These are phyloP conservation scores for Sphyrna mokarran DNA, from an alignment of 2,113 vertebrate genomes.

Conservation along the genomic window DNA sequence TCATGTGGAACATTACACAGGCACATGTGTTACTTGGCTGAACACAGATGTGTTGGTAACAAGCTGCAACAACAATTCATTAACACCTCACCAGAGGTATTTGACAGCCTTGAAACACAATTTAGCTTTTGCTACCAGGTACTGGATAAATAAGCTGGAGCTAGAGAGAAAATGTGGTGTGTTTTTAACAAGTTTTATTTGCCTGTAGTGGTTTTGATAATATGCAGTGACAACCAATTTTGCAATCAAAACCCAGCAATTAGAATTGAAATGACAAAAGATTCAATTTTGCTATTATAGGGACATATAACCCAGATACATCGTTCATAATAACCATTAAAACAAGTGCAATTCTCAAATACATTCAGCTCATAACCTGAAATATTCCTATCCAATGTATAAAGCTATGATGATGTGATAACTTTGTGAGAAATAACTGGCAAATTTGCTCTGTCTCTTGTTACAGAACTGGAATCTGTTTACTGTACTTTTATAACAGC, in stretches of 20 bases:
- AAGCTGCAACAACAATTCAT: background rate
- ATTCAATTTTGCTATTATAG: background rate
- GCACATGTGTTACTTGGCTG: background rate
- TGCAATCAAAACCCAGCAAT: background rate
- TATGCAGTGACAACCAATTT: too few species aligned
- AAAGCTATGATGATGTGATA: background rate
- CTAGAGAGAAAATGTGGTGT: background rate
- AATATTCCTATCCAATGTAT: background rate
- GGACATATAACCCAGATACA: background rate
- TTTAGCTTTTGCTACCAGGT: background rate
- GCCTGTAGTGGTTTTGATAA: background rate
- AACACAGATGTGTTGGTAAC: background rate
- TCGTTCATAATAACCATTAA: background rate
- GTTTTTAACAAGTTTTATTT: background rate
- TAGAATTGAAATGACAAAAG: background rate
- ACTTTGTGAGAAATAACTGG: background rate
- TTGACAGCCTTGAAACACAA: background rate
- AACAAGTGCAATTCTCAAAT: background rate
- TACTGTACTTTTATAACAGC: background rate
- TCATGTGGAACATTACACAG: background rate
- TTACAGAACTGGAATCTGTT: background rate
- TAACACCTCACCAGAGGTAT: background rate
- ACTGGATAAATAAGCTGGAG: too few species aligned
- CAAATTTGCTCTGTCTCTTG: background rate
- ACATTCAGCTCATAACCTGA: background rate